Evolutionary conservation across 2,797 vertebrate species (phyloP), one percentile per base, ranked within the genome.

Genomic region (Manis crassicaudata): DNA sequence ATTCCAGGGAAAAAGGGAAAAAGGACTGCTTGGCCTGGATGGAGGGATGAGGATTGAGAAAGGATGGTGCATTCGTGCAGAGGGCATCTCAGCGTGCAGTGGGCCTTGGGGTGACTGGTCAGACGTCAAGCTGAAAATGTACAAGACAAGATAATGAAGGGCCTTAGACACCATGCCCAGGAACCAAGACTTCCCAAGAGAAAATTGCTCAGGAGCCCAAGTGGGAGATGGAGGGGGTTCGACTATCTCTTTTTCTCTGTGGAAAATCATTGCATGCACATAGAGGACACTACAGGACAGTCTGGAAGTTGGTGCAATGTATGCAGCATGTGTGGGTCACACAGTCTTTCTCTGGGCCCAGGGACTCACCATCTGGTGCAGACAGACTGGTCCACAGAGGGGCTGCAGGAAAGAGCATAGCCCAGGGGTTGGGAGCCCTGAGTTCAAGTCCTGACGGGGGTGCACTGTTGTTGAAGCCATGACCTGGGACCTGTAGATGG

Each of bases 41-140:
- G 81, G 12, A 12, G 7, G 2, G 7, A 10, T 46, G 14, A 87
- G 52, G 32, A 37, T 83, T 35, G 67, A 21, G 21, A 50, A 43
- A 37, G 46, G 43, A 56, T 1, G 3, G 35, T 5, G 50, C 18
- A 0, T 2, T 4, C 6, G 0, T 2, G 29, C 27, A 46, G 60
- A 81, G 23, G 82, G 62, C 11, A 29, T 32, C 18, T 72, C 4
- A 0, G 56, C 37, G 70, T 12, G 9, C 88, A 37, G 62, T 54
- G 10, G 0, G 1, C 32, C 37, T 58, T 27, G 52, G 11, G 20
- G 17, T 29, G 0, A 25, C 46, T 1, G 43, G n/a, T 12, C 17
- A 29, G 67, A 29, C 3, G 0, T 25, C 50, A 86, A 52, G 20
- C 14, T 91, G 90, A 13, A 50, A 88, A 75, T 1, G 1, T 25